These are phyloP conservation scores for Brachionus paranguensis DNA, from an alignment of 1,140 invertebrate genomes.

Conservation along the genomic window DNA sequence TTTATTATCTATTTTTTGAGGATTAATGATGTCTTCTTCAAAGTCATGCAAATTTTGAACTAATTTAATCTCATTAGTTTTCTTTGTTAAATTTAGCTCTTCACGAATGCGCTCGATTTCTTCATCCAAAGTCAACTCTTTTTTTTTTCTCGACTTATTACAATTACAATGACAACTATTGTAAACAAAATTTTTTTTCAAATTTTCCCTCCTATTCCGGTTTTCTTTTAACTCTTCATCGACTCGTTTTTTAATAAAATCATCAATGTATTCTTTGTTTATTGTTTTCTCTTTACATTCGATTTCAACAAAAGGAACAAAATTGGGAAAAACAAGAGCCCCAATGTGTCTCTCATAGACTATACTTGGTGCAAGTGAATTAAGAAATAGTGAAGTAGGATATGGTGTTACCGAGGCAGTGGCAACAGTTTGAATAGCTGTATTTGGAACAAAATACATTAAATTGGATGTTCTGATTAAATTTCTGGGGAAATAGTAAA, in stretches of 20 bases:
- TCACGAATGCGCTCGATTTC: not conserved
- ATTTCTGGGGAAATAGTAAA: not conserved
- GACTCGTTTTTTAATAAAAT: not conserved
- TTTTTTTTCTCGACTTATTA: not conserved
- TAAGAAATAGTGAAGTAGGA: not conserved
- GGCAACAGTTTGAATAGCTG: not conserved
- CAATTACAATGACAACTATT: not conserved
- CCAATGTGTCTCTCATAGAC: not conserved
- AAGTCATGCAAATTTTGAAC: not conserved
- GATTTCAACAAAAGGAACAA: not conserved
- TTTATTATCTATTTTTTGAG: not conserved
- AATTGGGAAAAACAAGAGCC: not conserved
- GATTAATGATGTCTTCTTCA: not conserved
- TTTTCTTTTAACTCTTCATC: not conserved
- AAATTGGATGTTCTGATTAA: not conserved
- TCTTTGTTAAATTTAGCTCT: not conserved
- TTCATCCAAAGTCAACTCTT: not conserved
- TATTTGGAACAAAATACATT: not conserved
- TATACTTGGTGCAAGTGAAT: not conserved
- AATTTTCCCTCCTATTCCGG: not conserved
- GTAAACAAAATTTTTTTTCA: not conserved
- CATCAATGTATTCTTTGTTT: not conserved
- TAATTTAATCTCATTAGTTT: not conserved
- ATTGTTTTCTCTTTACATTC: not conserved
- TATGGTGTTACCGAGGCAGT: not conserved